Percentiles rank a stretch among this genome's conserved stretches.
phyloP scores from a whole-genome alignment of 2,888 invertebrate genomes.

The Meliscaeva auricollis region DNA sequence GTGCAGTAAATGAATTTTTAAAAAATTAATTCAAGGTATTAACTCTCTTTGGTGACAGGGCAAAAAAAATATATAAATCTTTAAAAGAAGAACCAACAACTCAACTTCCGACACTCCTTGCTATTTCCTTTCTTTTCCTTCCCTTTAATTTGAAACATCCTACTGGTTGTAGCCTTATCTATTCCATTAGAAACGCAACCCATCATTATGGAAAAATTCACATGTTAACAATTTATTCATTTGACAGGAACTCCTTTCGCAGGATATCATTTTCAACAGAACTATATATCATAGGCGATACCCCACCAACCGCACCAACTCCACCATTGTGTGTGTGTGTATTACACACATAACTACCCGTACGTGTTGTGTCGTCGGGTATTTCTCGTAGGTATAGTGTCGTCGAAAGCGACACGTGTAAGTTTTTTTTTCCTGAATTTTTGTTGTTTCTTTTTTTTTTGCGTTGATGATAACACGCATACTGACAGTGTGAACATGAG shows the following conservation, averaged over 20 bases:
- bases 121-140: neutral
- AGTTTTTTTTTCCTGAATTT: neutral
- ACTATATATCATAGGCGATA: neutral
- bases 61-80: too few species aligned
- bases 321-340: constrained; percentile 48
- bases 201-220: constrained; percentile 54
- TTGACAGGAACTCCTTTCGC: constrained; percentile 26
- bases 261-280: constrained; percentile 57
- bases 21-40: too few species aligned
- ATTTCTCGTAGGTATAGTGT: neutral
- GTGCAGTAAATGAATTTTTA: too few species aligned
- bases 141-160: neutral
- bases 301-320: neutral
- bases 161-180: constrained; percentile 23
- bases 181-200: constrained; percentile 52
- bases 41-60: too few species aligned
- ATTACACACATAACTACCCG: constrained; percentile 29
- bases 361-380: neutral
- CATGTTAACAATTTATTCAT: constrained; percentile 47
- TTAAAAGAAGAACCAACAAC: too few species aligned
- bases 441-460: neutral
- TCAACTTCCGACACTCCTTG: constrained; percentile 15
- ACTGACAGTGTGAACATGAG: constrained; percentile 63
- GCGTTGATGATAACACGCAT: constrained; percentile 66
- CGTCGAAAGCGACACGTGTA: constrained; percentile 63